These are phyloP conservation scores for Rostratula benghalensis DNA, from an alignment of 2,113 vertebrate species.

Conservation along the genomic window DNA sequence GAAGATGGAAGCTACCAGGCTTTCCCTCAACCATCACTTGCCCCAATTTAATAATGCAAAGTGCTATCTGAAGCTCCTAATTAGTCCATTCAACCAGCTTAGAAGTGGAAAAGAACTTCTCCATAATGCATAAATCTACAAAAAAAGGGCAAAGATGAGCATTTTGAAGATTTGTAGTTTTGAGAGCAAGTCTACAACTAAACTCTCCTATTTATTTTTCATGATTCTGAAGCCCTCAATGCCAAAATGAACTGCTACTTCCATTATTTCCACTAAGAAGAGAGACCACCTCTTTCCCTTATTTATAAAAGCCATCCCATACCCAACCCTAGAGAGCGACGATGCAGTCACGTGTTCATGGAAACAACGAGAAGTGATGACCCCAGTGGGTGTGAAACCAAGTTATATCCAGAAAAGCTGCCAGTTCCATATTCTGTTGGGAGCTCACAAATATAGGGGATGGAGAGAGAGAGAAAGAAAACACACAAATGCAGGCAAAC, in stretches of 20 bases:
- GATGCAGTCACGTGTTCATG: background rate
- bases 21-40: background rate
- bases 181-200: background rate
- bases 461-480: background rate
- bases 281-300: slow-evolving; percentile 50
- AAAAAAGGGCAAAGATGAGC: background rate
- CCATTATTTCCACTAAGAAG: slow-evolving; percentile 31
- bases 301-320: slow-evolving; percentile 18
- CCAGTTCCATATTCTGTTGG: background rate
- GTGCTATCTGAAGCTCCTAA: background rate
- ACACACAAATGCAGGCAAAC: background rate
- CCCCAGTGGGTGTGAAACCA: slow-evolving; percentile 3
- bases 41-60: background rate
- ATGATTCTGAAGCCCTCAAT: background rate
- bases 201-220: background rate
- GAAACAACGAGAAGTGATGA: slow-evolving; percentile 33
- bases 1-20: background rate
- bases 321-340: background rate
- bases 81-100: background rate
- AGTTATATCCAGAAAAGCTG: background rate
- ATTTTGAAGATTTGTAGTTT: background rate
- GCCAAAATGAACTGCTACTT: background rate
- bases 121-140: background rate
- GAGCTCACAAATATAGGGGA: background rate
- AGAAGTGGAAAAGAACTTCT: background rate